phyloP scores from a whole-genome alignment of 2,888 invertebrate genomes.

The Catocala fraxini region DNA sequence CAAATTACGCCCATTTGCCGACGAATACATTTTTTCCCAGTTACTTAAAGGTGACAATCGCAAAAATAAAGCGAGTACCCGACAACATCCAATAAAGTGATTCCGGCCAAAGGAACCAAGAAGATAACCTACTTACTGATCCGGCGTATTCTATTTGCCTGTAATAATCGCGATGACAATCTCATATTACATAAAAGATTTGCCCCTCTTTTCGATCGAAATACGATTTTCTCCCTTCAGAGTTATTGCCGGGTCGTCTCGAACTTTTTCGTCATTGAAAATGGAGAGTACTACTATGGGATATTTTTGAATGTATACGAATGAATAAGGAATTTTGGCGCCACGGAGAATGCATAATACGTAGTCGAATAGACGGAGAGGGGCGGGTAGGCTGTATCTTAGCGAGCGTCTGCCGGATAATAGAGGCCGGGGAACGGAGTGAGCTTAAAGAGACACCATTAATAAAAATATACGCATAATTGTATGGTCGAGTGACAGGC shows the following conservation, averaged over 20 bases:
- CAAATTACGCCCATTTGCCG: constrained; percentile 9
- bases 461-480: constrained; percentile 54
- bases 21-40: constrained; percentile 29
- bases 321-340: constrained; percentile 83
- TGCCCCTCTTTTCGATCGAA: constrained; percentile 86
- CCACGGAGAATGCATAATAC: constrained; percentile 75
- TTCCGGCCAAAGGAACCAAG: constrained; percentile 83
- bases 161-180: constrained; percentile 88
- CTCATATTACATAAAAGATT: constrained; percentile 88
- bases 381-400: constrained; percentile 50
- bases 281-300: constrained; percentile 74
- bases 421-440: constrained; percentile 37
- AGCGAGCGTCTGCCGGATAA: constrained; percentile 49
- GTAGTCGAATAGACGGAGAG: constrained; percentile 46
- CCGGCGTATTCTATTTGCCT: constrained; percentile 87
- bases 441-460: constrained; percentile 45
- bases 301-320: constrained; percentile 83
- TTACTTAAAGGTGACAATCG: constrained; percentile 57
- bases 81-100: constrained; percentile 83
- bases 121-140: constrained; percentile 87
- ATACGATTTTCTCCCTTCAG: constrained; percentile 86
- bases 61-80: constrained; percentile 62
- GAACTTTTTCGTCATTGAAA: constrained; percentile 83
- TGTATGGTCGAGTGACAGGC: constrained; percentile 42
- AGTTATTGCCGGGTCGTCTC: constrained; percentile 83